Evolutionary conservation across 2,797 vertebrate genomes (phyloP).

Genomic region (Lagodon rhomboides): DNA sequence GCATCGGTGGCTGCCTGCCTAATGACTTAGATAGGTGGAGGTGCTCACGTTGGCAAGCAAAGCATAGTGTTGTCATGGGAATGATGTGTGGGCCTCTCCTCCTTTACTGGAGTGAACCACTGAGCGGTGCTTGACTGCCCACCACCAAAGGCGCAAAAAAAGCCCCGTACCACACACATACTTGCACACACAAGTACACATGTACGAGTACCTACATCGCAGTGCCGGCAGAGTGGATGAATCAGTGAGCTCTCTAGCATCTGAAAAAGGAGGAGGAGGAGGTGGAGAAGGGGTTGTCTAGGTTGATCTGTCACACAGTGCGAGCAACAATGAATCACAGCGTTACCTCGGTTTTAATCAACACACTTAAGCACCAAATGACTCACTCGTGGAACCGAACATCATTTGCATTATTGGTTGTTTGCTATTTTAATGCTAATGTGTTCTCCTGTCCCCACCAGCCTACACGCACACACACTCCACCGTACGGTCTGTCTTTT

Average conservation of each 20-base stretch:
- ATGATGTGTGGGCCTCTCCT: conserved; percentile 67
- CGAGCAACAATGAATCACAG: conserved; percentile 58
- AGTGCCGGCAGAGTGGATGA: conserved; percentile 62
- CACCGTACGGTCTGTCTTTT: conserved; percentile 47
- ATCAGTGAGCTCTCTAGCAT: conserved; percentile 56
- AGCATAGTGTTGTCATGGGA: conserved; percentile 74
- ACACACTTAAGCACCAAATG: conserved; percentile 63
- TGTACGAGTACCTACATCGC: conserved; percentile 30
- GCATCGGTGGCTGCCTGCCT: conserved; percentile 57
- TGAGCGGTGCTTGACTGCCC: conserved; percentile 62
- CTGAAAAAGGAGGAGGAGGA: conserved; percentile 48
- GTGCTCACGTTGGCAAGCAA: conserved; percentile 59
- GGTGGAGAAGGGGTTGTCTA: conserved; percentile 39
- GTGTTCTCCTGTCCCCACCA: conserved; percentile 51
- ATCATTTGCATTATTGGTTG: conserved; percentile 62
- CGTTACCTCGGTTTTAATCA: conserved; percentile 62
- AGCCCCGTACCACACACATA: conserved; percentile 24
- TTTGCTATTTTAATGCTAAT: conserved; percentile 72
- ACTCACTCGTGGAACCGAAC: conserved; percentile 58
- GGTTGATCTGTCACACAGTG: conserved; percentile 45
- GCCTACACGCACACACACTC: conserved; percentile 48
- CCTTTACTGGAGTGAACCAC: conserved; percentile 50
- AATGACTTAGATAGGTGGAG: conserved; percentile 67
- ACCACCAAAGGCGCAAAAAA: conserved; percentile 34
- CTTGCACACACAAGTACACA: conserved; percentile 40